Percentiles rank a stretch among this genome's conserved stretches.
Conservation (phyloP, 2,888 invertebrate species). For the Eurois occulta region DNA sequence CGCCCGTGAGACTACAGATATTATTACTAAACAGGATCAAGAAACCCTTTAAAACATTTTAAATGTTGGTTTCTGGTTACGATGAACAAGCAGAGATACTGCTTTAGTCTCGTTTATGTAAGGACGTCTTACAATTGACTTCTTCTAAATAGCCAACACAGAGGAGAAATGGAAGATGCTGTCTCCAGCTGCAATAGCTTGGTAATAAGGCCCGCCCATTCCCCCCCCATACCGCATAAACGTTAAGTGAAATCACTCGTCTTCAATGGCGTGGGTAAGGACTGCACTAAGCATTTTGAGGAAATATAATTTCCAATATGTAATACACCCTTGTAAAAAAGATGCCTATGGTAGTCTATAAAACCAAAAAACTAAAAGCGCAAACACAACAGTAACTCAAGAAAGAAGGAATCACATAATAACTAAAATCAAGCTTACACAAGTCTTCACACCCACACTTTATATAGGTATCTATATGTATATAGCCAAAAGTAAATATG, state of each 20-base stretch:
- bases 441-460: slow-evolving; percentile 49
- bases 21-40: neutral
- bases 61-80: neutral
- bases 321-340: neutral
- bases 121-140: neutral
- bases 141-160: neutral
- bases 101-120: neutral
- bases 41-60: neutral
- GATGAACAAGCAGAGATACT: neutral
- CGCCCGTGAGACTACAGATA: neutral
- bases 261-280: neutral
- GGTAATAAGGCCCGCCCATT: neutral
- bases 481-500: slow-evolving; percentile 28
- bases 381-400: neutral
- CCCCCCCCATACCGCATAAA: neutral
- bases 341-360: neutral
- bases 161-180: neutral
- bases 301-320: neutral
- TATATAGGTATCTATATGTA: slow-evolving; percentile 16
- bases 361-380: neutral
- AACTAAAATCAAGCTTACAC: slow-evolving; percentile 57
- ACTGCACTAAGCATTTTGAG: neutral
- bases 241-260: neutral
- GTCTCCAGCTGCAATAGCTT: neutral
- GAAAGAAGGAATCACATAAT: slow-evolving; percentile 8